phyloP scores from a whole-genome alignment of 2,797 vertebrate species.

The Fistularia commersonii region DNA sequence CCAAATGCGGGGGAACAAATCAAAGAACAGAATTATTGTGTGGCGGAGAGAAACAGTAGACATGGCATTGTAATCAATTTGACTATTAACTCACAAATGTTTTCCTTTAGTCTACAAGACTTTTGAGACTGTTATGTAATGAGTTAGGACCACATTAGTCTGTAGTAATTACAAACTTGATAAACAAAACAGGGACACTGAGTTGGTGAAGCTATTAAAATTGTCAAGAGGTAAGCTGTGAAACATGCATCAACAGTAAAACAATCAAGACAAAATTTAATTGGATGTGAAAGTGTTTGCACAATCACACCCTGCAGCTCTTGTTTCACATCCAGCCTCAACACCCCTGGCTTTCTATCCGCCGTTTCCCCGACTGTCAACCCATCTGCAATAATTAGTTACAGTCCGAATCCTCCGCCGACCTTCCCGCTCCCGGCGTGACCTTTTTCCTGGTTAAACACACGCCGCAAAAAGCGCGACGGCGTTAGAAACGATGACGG shows the following conservation, averaged over 20 bases:
- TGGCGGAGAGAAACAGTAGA: slow-evolving; percentile 56
- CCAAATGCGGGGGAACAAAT: slow-evolving; percentile 64
- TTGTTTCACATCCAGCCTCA: slow-evolving; percentile 8
- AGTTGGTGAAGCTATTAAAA: slow-evolving; percentile 44
- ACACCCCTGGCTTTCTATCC: background rate
- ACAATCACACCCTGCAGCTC: slow-evolving; percentile 42
- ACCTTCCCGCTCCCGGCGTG: too few relatives aligned
- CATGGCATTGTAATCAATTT: slow-evolving; percentile 62
- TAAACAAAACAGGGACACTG: slow-evolving; percentile 46
- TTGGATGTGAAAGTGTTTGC: slow-evolving; percentile 42
- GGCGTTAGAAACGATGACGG: too few relatives aligned
- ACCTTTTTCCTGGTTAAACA: too few relatives aligned
- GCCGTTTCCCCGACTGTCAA: slow-evolving; percentile 4
- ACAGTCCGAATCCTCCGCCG: too few relatives aligned
- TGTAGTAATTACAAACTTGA: slow-evolving; percentile 52
- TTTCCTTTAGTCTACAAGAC: slow-evolving; percentile 44
- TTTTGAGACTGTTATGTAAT: slow-evolving; percentile 50
- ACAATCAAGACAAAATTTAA: slow-evolving; percentile 47
- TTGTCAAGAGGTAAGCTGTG: slow-evolving; percentile 37
- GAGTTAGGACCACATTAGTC: slow-evolving; percentile 38
- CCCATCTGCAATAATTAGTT: too few relatives aligned
- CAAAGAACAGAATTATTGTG: slow-evolving; percentile 66
- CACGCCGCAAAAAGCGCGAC: too few relatives aligned
- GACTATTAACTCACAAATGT: slow-evolving; percentile 62
- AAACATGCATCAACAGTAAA: slow-evolving; percentile 30